Evolutionary conservation across 2,113 vertebrate species (phyloP).

Genomic region (Dryoscopus gambensis): DNA sequence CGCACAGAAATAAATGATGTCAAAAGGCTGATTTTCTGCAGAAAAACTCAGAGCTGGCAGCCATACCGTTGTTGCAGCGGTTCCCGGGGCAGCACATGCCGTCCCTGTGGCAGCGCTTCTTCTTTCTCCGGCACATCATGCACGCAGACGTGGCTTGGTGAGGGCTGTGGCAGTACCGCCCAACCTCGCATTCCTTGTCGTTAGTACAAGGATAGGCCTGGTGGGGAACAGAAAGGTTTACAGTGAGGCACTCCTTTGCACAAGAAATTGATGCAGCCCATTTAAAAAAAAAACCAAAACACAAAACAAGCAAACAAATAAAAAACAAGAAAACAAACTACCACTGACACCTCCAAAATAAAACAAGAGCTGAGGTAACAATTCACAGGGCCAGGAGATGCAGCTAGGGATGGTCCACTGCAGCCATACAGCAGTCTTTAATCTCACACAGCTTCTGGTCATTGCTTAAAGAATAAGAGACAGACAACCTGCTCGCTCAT

Average conservation of each 20-base stretch:
- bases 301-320: not conserved
- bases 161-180: slow-evolving; percentile 91
- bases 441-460: not conserved
- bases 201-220: slow-evolving; percentile 90
- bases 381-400: not conserved
- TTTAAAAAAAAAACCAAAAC: not conserved
- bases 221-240: not conserved
- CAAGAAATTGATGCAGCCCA: not conserved
- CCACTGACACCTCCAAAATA: not conserved
- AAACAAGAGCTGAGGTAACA: not conserved
- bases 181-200: slow-evolving; percentile 90
- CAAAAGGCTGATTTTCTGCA: not conserved
- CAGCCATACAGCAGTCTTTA: not conserved
- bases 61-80: slow-evolving; percentile 90
- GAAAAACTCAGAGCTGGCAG: not conserved
- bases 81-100: slow-evolving; percentile 94
- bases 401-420: not conserved
- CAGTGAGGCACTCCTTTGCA: not conserved
- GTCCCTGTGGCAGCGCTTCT: slow-evolving; percentile 92
- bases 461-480: not conserved
- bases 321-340: not conserved
- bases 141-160: slow-evolving; percentile 86
- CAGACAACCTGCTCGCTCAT: not conserved
- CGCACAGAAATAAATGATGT: not conserved
- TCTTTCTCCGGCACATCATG: slow-evolving; percentile 87